phyloP scores from a whole-genome alignment of 2,888 invertebrate genomes.

The Nomada fucata region DNA sequence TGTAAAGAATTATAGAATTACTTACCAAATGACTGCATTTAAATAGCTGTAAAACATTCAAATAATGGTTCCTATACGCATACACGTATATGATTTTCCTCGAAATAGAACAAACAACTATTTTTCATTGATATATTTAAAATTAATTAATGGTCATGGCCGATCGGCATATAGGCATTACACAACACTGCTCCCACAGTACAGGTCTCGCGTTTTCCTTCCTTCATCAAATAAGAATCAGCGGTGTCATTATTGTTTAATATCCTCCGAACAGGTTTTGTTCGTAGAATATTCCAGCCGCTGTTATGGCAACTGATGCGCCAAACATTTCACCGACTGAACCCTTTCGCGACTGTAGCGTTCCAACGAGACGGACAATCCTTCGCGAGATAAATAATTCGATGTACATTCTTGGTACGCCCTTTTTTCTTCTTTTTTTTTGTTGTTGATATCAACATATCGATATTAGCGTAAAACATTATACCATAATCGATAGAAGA shows the following conservation, averaged over 20 bases:
- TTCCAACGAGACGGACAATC: conserved; percentile 19
- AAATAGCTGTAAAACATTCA: conserved; percentile 10
- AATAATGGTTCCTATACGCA: neutral
- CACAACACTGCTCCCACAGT: conserved; percentile 56
- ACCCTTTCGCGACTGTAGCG: conserved; percentile 25
- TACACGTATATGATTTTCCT: neutral
- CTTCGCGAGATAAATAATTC: conserved; percentile 24
- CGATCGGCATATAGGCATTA: conserved; percentile 48
- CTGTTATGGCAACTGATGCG: conserved; percentile 2
- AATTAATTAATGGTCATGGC: conserved; percentile 50
- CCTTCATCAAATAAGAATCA: conserved; percentile 27
- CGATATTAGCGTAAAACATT: conserved; percentile 18
- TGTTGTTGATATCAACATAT: conserved; percentile 8
- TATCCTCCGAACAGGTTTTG: neutral
- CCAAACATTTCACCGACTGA: conserved; percentile 24
- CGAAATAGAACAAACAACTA: conserved; percentile 31
- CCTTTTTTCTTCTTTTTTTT: neutral
- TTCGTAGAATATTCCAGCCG: neutral
- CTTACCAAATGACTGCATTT: conserved; percentile 19
- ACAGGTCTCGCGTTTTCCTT: conserved; percentile 36
- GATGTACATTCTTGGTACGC: conserved; percentile 11
- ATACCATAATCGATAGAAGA: neutral
- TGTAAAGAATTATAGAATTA: conserved; percentile 7
- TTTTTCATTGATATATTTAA: conserved; percentile 54
- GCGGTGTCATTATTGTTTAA: conserved; percentile 1